phyloP scores from a whole-genome alignment of 2,888 invertebrate genomes.

The Ypsolopha scabrella region DNA sequence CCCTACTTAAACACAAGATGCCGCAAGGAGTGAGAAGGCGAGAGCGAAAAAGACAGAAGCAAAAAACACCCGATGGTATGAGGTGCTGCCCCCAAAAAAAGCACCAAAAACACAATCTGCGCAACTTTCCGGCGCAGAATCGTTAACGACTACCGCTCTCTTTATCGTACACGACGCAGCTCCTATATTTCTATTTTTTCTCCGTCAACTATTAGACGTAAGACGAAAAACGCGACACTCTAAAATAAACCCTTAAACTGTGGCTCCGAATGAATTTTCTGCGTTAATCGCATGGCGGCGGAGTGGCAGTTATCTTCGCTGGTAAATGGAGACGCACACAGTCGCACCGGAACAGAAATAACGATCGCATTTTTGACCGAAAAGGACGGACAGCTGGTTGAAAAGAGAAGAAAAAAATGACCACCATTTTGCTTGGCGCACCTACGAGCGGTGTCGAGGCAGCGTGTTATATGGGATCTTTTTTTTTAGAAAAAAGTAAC shows the following conservation, averaged over 20 bases:
- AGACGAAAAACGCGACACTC: slow-evolving; percentile 25
- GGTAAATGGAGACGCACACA: slow-evolving; percentile 57
- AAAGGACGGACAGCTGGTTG: slow-evolving; percentile 70
- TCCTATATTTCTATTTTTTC: slow-evolving; percentile 72
- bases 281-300: slow-evolving; percentile 15
- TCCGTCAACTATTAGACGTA: slow-evolving; percentile 58
- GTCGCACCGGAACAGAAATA: slow-evolving; percentile 68
- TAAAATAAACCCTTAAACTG: slow-evolving; percentile 12
- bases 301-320: slow-evolving; percentile 38
- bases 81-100: slow-evolving; percentile 70
- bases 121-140: slow-evolving; percentile 72
- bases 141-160: slow-evolving; percentile 70
- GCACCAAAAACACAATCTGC: slow-evolving; percentile 72
- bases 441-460: slow-evolving; percentile 56
- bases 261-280: slow-evolving; percentile 7
- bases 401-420: slow-evolving; percentile 71
- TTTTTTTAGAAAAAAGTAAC: slow-evolving; percentile 63
- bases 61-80: slow-evolving; percentile 67
- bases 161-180: slow-evolving; percentile 66
- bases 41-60: slow-evolving; percentile 64
- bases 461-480: slow-evolving; percentile 51
- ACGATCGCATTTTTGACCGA: slow-evolving; percentile 72
- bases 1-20: slow-evolving; percentile 19
- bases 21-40: slow-evolving; percentile 45
- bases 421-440: slow-evolving; percentile 68